Evolutionary conservation across 1,140 invertebrate genomes (phyloP), one percentile per base, ranked within the genome.

Genomic region (Drosophila prosaltans): DNA sequence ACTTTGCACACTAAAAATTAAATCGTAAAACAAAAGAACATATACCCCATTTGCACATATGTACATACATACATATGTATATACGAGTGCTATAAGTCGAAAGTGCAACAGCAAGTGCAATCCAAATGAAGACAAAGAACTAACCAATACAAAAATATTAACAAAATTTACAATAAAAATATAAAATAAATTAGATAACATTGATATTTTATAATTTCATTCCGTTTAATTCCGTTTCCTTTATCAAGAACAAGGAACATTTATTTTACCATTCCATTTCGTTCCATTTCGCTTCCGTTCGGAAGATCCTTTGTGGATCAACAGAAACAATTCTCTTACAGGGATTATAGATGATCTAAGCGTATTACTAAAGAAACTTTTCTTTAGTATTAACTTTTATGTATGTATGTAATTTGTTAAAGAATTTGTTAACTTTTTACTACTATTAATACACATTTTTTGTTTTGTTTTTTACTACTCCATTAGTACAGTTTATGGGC

Each of bases 1-100:
- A 68, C 72, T 78, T 78, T 75, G 65, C 43, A 69, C 66, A 54
- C 40, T 21, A 24, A 51, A 69, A 71, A 55, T 65, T 65, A 62
- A 69, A 57, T 45, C 59, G 62, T 41, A 32, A 43, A 61, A 58
- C 57, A 43, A 69, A 58, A 45, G 41, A 66, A 59, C 2, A 58
- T 43, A 73, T 73, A 65, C 61, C 61, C 24, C 41, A 61, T 57
- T 28, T 40, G 45, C 30, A 39, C n/a, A 3, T 45, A 32, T 8
- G 1, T 43, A 16, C 11, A 2, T 48, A 24, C 24, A 48, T 24
- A 51, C 7, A 51, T 26, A 43, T 3, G 11, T 16, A 16, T 16
- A 16, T 16, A 16, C 16, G 16, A 16, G 16, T 4, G 2, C 2
- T 30, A 30, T 36, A 36, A 36, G 6, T 9, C 21, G 3, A 51